A percentile compares a stretch with the other conserved stretches of the same genome.
Conservation (phyloP, 2,113 vertebrate species). For the Siniperca knerii region DNA sequence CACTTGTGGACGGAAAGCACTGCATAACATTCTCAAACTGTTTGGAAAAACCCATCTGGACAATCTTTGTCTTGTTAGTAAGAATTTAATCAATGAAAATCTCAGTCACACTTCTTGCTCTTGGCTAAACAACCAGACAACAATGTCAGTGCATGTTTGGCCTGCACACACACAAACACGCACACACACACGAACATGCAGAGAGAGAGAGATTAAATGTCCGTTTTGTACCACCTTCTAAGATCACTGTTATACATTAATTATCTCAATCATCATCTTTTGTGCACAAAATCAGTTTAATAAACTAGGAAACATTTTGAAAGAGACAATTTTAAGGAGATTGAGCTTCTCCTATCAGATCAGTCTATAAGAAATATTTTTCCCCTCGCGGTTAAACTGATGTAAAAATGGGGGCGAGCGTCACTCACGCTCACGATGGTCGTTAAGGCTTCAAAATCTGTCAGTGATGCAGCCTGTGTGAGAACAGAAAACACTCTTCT, state of each 20-base stretch:
- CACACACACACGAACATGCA: background rate
- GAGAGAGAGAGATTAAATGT: background rate
- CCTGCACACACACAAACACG: constrained; percentile 5
- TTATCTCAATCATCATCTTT: background rate
- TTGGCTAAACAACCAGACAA: constrained; percentile 38
- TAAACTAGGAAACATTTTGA: background rate
- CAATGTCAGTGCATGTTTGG: constrained; percentile 17
- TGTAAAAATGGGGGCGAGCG: background rate
- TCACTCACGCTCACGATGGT: background rate
- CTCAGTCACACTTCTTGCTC: constrained; percentile 46
- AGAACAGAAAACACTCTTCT: too few species aligned
- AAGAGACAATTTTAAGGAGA: background rate
- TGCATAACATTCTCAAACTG: constrained; percentile 1
- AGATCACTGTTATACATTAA: background rate
- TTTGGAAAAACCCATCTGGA: constrained; percentile 10
- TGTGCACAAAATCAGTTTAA: background rate
- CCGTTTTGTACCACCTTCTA: background rate
- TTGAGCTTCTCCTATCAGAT: background rate
- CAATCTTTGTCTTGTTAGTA: constrained; percentile 27
- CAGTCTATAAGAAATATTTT: background rate
- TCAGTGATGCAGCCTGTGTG: background rate
- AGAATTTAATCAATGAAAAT: constrained; percentile 56
- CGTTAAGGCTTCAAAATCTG: background rate
- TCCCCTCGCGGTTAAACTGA: background rate
- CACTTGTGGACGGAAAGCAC: background rate